Conservation (phyloP, 2,797 vertebrate species). For the Pangasius macronema region DNA sequence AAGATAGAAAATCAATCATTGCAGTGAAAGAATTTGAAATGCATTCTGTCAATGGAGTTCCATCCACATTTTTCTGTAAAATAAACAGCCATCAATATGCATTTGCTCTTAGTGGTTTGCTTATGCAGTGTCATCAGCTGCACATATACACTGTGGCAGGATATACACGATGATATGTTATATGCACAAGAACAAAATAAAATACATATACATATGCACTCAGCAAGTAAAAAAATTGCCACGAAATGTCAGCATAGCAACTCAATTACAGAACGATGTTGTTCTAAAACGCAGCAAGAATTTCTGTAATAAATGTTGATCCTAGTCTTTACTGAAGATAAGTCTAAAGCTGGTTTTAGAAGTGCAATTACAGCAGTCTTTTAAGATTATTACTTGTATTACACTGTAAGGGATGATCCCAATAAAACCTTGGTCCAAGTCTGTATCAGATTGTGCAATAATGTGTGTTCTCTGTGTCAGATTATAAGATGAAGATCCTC, state of each 20-base stretch:
- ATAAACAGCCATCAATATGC: background rate
- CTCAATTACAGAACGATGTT: background rate
- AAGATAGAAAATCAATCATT: background rate
- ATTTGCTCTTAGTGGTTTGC: background rate
- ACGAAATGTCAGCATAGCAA: background rate
- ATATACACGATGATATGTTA: background rate
- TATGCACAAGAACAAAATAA: background rate
- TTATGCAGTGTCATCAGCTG: background rate
- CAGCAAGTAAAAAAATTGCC: background rate
- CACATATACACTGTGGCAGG: background rate
- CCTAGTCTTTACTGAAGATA: background rate
- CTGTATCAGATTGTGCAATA: background rate
- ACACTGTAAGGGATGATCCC: background rate
- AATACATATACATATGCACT: background rate
- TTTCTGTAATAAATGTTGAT: background rate
- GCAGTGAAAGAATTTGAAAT: background rate
- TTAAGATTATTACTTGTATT: background rate
- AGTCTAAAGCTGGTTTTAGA: background rate
- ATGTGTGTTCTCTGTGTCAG: background rate
- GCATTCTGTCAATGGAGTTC: background rate
- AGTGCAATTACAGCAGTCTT: background rate
- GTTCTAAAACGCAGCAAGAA: background rate
- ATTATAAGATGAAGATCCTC: background rate
- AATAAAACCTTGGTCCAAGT: constrained; percentile 4
- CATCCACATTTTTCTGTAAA: background rate